Conservation (phyloP, 2,113 vertebrate species). For the Entelurus aequoreus region DNA sequence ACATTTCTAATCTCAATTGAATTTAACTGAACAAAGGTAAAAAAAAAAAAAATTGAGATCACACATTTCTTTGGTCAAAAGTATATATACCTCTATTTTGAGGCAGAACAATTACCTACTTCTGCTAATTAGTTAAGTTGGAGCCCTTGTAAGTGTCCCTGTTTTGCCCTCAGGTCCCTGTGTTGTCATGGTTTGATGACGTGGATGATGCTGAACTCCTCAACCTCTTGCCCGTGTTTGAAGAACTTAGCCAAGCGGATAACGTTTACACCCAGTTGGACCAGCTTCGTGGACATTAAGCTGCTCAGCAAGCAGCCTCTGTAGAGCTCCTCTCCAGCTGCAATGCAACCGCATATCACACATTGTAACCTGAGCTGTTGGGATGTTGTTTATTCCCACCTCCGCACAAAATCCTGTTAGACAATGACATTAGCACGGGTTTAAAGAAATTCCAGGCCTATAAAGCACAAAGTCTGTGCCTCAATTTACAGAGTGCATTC, state of each 20-base stretch:
- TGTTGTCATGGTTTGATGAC: constrained; percentile 90
- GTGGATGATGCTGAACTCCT: constrained; percentile 83
- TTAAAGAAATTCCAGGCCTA: constrained; percentile 21
- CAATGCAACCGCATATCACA: background rate
- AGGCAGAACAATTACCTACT: no score
- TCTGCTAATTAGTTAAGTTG: background rate
- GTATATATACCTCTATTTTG: no score
- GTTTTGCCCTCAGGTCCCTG: constrained; percentile 71
- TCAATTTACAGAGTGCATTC: constrained; percentile 14
- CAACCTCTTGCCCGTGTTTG: constrained; percentile 83
- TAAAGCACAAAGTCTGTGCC: constrained; percentile 20
- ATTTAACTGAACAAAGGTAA: no score
- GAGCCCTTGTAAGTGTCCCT: background rate
- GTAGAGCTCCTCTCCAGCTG: background rate
- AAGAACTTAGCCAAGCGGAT: constrained; percentile 81
- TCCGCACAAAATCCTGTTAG: constrained; percentile 21
- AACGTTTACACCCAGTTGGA: constrained; percentile 80
- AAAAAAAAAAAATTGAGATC: background rate
- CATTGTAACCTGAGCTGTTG: no score
- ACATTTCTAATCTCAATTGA: no score
- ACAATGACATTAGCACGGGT: constrained; percentile 8
- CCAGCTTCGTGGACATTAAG: constrained; percentile 76
- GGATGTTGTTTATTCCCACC: background rate
- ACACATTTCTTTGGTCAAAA: background rate
- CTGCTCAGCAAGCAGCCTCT: constrained; percentile 9